Conservation (phyloP, 2,797 vertebrate species). For the Phalanger gymnotis region DNA sequence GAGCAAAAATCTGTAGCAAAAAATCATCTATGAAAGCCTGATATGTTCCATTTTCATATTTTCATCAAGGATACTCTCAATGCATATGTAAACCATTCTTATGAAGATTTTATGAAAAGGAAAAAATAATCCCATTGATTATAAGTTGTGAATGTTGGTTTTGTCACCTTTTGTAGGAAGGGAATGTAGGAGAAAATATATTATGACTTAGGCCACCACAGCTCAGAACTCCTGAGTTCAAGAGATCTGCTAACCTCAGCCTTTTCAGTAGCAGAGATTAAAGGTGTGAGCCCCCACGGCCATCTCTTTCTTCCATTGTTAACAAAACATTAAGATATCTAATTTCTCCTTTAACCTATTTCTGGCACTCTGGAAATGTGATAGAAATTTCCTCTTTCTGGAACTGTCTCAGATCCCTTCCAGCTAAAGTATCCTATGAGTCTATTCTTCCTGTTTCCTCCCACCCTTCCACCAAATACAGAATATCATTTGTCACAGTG, state of each 20-base stretch:
- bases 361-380: neutral
- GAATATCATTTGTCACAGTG: neutral
- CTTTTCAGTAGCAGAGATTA: neutral
- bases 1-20: neutral
- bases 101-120: neutral
- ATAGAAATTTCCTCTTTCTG: neutral
- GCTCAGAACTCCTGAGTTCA: neutral
- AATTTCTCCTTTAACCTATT: neutral
- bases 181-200: neutral
- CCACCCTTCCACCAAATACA: neutral
- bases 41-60: neutral
- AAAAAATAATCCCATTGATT: neutral
- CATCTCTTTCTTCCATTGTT: neutral
- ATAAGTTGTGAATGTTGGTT: neutral
- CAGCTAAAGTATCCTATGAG: neutral
- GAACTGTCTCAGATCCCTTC: neutral
- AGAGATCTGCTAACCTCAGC: neutral
- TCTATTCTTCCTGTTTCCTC: conserved; percentile 8
- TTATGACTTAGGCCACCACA: neutral
- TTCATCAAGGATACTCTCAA: neutral
- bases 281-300: neutral
- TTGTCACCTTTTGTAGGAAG: neutral
- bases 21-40: neutral
- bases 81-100: neutral
- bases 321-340: neutral